Conservation (phyloP, 2,113 vertebrate species). For the Anthoscopus minutus region DNA sequence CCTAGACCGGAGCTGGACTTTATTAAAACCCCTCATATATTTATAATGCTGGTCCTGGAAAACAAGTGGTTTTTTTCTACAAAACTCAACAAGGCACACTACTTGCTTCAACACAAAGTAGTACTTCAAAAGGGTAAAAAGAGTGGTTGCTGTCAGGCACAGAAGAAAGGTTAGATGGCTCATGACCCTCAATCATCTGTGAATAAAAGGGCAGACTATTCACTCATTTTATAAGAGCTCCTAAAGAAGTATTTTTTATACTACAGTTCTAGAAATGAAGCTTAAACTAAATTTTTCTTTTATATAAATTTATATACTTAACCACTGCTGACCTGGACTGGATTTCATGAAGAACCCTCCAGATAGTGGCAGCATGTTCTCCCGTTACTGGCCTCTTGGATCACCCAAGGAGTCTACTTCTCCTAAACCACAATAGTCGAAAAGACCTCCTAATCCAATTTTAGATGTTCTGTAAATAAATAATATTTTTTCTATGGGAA, state of each 20-base stretch:
- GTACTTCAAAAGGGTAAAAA: not conserved
- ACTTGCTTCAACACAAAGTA: not conserved
- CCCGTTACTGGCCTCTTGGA: not conserved
- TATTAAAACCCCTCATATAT: not conserved
- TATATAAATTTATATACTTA: not conserved
- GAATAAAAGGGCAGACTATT: not conserved
- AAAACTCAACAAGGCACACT: not conserved
- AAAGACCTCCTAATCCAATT: not conserved
- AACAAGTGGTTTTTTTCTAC: not conserved
- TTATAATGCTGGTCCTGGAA: not conserved
- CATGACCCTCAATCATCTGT: not conserved
- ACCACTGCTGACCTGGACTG: not conserved
- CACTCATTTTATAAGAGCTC: not conserved
- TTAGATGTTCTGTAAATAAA: not conserved
- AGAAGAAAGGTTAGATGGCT: not conserved
- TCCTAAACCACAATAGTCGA: not conserved
- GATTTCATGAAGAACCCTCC: not conserved
- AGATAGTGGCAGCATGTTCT: not conserved
- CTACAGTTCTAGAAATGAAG: not conserved
- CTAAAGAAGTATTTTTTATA: not conserved
- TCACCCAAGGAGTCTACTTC: not conserved
- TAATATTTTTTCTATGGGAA: not conserved
- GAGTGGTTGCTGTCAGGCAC: fast-evolving
- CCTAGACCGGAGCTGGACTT: not conserved
- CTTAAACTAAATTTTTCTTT: not conserved